Conservation (phyloP, 2,888 invertebrate genomes). For the Noctua janthe region DNA sequence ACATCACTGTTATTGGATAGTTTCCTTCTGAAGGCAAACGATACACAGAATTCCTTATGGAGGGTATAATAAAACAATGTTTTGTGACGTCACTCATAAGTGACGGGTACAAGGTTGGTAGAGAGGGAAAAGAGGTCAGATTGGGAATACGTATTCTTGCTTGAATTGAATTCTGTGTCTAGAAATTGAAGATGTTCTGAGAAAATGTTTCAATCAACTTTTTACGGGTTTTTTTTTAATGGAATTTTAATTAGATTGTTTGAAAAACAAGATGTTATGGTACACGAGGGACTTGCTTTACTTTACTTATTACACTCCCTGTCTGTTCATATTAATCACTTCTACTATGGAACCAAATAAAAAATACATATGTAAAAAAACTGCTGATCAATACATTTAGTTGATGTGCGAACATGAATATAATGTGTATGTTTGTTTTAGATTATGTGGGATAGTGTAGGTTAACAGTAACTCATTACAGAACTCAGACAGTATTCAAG, state of each 20-base stretch:
- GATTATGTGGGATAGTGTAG: neutral
- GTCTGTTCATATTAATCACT: neutral
- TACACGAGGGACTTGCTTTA: neutral
- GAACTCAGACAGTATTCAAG: no score
- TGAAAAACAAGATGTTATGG: neutral
- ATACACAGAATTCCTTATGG: conserved; percentile 36
- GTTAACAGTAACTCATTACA: neutral
- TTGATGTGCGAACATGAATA: neutral
- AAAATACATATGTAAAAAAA: neutral
- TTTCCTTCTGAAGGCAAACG: conserved; percentile 37
- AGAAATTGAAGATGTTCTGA: neutral
- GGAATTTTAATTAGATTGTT: neutral
- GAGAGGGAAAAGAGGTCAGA: conserved; percentile 14
- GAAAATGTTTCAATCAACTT: neutral
- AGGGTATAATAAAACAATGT: conserved; percentile 45
- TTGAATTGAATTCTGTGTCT: neutral
- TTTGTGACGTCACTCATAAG: conserved; percentile 43
- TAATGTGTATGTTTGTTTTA: neutral
- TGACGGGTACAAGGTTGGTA: conserved; percentile 15
- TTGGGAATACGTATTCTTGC: conserved; percentile 9
- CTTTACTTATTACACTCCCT: neutral
- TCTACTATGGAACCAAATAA: neutral
- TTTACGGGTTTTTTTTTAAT: neutral
- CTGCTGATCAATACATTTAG: neutral
- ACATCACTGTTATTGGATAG: conserved; percentile 47